phyloP scores from a whole-genome alignment of 2,797 vertebrate genomes.

The Ambastaia sidthimunki region DNA sequence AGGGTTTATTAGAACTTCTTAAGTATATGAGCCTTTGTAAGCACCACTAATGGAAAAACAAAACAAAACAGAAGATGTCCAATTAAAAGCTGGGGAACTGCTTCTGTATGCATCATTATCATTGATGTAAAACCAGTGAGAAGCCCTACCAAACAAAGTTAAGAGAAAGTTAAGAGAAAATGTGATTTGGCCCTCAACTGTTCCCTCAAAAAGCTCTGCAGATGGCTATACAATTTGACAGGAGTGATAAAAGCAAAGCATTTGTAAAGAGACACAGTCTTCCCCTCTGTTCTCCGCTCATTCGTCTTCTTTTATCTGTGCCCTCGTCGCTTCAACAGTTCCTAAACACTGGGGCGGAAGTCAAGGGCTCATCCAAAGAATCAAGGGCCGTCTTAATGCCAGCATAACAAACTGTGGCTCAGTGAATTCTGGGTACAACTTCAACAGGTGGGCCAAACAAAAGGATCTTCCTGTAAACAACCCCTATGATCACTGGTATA shows the following conservation, averaged over 20 bases:
- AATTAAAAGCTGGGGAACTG: background rate
- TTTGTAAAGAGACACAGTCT: slow-evolving; percentile 42
- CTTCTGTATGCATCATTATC: slow-evolving; percentile 2
- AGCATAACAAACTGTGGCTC: slow-evolving; percentile 25
- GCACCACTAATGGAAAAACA: too few relatives aligned
- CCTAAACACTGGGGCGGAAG: slow-evolving; percentile 31
- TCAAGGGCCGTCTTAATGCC: background rate
- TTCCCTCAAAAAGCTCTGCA: slow-evolving; percentile 15
- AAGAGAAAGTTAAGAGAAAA: slow-evolving; percentile 34
- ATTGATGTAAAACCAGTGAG: slow-evolving; percentile 4
- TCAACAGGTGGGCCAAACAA: slow-evolving; percentile 44
- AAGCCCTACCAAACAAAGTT: background rate
- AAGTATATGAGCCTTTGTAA: too few relatives aligned
- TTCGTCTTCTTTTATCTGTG: slow-evolving; percentile 24
- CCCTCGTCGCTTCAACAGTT: slow-evolving; percentile 8
- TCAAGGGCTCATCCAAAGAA: slow-evolving; percentile 41
- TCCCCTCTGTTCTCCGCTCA: slow-evolving; percentile 13
- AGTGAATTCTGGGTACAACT: slow-evolving; percentile 22
- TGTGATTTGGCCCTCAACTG: slow-evolving; percentile 11
- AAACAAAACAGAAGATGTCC: background rate
- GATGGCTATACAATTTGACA: slow-evolving; percentile 31
- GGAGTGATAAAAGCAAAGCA: slow-evolving; percentile 27
- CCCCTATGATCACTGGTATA: background rate
- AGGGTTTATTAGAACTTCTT: too few relatives aligned
- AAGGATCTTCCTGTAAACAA: slow-evolving; percentile 31